phyloP scores from a whole-genome alignment of 2,113 vertebrate species.

The Pimephales promelas region DNA sequence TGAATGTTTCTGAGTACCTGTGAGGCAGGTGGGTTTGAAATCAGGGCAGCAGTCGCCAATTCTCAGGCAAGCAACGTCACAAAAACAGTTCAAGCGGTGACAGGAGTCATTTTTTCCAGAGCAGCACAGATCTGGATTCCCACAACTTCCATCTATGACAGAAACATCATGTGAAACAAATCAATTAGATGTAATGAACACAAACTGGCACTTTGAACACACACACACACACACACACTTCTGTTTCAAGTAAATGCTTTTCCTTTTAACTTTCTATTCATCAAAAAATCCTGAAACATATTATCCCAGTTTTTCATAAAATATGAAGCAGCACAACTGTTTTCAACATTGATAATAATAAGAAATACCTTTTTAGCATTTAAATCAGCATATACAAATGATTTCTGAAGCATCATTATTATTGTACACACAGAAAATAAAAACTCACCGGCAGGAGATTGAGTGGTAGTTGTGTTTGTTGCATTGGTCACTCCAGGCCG shows the following conservation, averaged over 20 bases:
- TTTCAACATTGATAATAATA: neutral
- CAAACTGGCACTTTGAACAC: too few species aligned
- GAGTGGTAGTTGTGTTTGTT: neutral
- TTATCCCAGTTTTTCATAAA: too few species aligned
- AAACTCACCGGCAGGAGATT: neutral
- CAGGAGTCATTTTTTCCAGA: neutral
- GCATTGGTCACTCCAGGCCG: neutral
- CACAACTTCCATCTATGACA: neutral
- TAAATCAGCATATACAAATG: neutral
- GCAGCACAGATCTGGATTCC: neutral
- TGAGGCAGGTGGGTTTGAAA: neutral
- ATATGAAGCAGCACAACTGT: too few species aligned
- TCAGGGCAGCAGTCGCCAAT: neutral
- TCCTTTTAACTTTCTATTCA: too few species aligned
- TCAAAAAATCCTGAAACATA: too few species aligned
- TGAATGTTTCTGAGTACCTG: neutral
- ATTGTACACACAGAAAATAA: neutral
- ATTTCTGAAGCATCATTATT: neutral
- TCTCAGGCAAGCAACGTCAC: slow-evolving; percentile 20
- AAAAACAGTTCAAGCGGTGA: neutral
- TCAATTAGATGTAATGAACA: too few species aligned
- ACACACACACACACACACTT: too few species aligned
- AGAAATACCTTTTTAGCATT: too few species aligned
- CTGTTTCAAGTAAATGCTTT: too few species aligned
- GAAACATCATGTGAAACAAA: too few species aligned